Evolutionary conservation across 2,888 invertebrate genomes (phyloP), one percentile per base, ranked within the genome.

Genomic region (Dynastes maya): DNA sequence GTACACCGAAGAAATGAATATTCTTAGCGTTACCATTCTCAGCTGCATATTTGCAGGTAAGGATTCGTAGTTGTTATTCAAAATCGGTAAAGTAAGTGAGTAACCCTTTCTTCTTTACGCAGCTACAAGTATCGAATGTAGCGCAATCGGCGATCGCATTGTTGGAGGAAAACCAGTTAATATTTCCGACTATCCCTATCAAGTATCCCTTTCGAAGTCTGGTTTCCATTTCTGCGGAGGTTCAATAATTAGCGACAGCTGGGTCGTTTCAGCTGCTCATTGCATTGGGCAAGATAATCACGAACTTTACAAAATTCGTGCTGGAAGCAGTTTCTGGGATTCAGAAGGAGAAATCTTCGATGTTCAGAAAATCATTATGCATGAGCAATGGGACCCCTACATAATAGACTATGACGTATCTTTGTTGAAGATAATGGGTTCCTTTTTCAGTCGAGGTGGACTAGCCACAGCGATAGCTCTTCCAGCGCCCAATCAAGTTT

Each of bases 401-500:
- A 82, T 82, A 5, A 80, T 82, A 13, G 85, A 87, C 79, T 87
- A 84, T 58, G 88, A 88, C 65, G 83, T 86, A n/a, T 86, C 86
- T 29, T 79, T 88, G 11, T 74, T 88, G 22, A 78, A 85, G 83
- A 88, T 88, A 76, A 51, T 80, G 71, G 71, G 1, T 6, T 45
- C 64, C 29, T 83, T 58, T 32, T 71, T 11, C n/a, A 5, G 72
- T 29, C 77, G 75, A 13, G 16, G 40, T 9, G 11, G 61, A 1
- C 71, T 65, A 53, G 51, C 63, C n/a, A 37, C 2, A 8, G 29
- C 22, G 3, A 61, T 78, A 5, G 22, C 13, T 13, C 45, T 82
- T 51, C 81, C 82, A 8, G 16, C 75, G 8, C 61, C 51, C 16
- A 79, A 72, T 11, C 53, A 75, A 40, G 61, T 37, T 75, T 67